Evolutionary conservation across 2,888 invertebrate species (phyloP), one percentile per base, ranked within the genome.

Genomic region (Druceiella hillmani): DNA sequence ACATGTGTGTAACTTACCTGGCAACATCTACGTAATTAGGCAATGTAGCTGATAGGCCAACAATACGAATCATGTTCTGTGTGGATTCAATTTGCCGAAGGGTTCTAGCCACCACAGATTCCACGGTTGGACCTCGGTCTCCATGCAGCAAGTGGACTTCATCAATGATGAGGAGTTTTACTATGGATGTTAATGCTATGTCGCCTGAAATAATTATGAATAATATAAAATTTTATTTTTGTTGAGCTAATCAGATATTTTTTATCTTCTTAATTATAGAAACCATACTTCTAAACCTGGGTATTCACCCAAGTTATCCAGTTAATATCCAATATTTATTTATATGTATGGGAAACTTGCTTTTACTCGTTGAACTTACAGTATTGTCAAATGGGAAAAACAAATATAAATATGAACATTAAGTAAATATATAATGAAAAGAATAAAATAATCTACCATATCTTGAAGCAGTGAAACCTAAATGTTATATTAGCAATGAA

Each of bases 11-110:
- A 11, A 33, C 31, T 30, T 13, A 69, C 62, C 78, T 74, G 2
- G 98, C 94, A 15, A 99, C 97, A 65, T 99, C 98, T 3, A 91
- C 63, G 60, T 99, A 99, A 63, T 99, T 99, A 2, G 99, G 99
- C 44, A 99, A 65, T 0, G 99, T 99, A 6, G 99, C 99, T 0
- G 98, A 95, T 24, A 98, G 64, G 0, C 97, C 98, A 1, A 99
- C 88, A 44, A 99, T 97, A 32, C 99, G 76, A 40, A 99, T 97
- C 89, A 95, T 94, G 56, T 82, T 85, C 61, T 93, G 92, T 0
- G 87, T 83, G 2, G 88, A 84, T 54, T 93, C 90, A 0, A 92
- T 88, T 64, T 94, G 89, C 44, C 99, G 77, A 4, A 98, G 66
- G 0, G 98, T 99, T 48, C 99, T 74, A 0, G 99, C 98, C 1